Base-by-base conservation (phyloP, 2,113 vertebrate genomes). In the Aramus guarauna region DNA sequence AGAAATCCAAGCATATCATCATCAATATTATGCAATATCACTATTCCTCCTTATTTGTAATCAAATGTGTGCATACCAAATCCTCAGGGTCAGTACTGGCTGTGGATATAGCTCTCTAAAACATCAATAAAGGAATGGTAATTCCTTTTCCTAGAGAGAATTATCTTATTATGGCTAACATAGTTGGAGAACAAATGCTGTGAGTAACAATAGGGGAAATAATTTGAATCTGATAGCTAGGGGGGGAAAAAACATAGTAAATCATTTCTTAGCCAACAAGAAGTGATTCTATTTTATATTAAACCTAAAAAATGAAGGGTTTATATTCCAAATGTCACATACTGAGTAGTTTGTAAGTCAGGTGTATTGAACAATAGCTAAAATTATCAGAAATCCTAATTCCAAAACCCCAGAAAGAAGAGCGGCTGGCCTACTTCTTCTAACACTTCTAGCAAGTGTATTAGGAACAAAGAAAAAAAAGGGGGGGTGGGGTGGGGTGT, bases 81-180 rank as follows among this genome's bases (percentile, higher is more conserved):
- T 88, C 94, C 84, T 85, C 66, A 56, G 81, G 62, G 87, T n/a
- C 58, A 64, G 77, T 45, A 34, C 0, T 59, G 68, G 86, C 60
- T 83, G 59, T 79, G 77, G 58, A 56, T 91, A 68, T 10, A 69
- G 71, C 53, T 73, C 60, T 87, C 93, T 69, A 48, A 90, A 94
- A 90, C 90, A 90, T 90, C 85, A 96, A 95, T 90, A 92, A 94
- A 85, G 92, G 69, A 93, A 94, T 85, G 48, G 58, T 48, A 96
- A 95, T 96, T 93, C 62, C 66, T 94, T 79, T 77, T 77, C 66
- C 96, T 90, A 62, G 26, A 50, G 87, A 92, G 87, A 94, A 92
- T 96, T 90, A 56, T 45, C 87, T 94, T 85, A 87, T 78, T 96
- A 88, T 1, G 2, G 81, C 55, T 85, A 90, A 93, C 73, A 79